Evolutionary conservation across 2,797 vertebrate species (phyloP).

Genomic region (Oryzias dopingdopingensis): DNA sequence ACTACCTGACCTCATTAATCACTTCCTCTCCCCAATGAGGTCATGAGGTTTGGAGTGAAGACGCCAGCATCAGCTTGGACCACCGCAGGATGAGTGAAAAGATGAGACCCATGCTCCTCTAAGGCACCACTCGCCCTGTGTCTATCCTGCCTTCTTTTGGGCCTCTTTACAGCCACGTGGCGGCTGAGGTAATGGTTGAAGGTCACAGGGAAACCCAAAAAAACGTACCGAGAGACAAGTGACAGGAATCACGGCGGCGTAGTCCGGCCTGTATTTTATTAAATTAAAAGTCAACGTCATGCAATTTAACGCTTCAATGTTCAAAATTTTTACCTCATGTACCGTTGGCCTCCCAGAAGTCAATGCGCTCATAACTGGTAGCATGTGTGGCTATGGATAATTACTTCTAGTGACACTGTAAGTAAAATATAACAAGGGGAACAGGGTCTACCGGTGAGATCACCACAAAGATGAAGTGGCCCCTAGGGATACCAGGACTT

Average conservation of each 20-base stretch:
- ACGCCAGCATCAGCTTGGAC: conserved; percentile 39
- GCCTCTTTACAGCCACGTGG: conserved; percentile 51
- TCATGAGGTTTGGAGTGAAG: conserved; percentile 58
- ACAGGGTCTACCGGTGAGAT: conserved; percentile 75
- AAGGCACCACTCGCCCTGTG: not conserved
- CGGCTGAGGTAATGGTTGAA: conserved; percentile 69
- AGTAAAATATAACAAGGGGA: conserved; percentile 81
- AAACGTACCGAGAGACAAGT: conserved; percentile 41
- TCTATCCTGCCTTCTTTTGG: conserved; percentile 23
- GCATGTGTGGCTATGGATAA: conserved; percentile 76
- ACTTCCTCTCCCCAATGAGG: conserved; percentile 73
- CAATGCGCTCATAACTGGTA: conserved; percentile 73
- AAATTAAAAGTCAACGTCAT: conserved; percentile 61
- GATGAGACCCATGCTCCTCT: conserved; percentile 34
- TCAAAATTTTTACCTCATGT: conserved; percentile 66
- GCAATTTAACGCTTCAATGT: conserved; percentile 60
- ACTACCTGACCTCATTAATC: conserved; percentile 80
- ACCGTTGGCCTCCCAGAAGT: conserved; percentile 38
- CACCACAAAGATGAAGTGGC: conserved; percentile 77
- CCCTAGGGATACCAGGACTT: conserved; percentile 75
- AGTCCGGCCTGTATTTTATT: conserved; percentile 58
- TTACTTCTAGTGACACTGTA: conserved; percentile 77
- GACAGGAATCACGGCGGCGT: conserved; percentile 56
- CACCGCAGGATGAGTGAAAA: conserved; percentile 51
- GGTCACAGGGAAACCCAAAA: conserved; percentile 50